Percentiles rank a stretch among this genome's conserved stretches.
Evolutionary conservation across 2,113 vertebrate species (phyloP).

Genomic region (Ranitomeya variabilis): DNA sequence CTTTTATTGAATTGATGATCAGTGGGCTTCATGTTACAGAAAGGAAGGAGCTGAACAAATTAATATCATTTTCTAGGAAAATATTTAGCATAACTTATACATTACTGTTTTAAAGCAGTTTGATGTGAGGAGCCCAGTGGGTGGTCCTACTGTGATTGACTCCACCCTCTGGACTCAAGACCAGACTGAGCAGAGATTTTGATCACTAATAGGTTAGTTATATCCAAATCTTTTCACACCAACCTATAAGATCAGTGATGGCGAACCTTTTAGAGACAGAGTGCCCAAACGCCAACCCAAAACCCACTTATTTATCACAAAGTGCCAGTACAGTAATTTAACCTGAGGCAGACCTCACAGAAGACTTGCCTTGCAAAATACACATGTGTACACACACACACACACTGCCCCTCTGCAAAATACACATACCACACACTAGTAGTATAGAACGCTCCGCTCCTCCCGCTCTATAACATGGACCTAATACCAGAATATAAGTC

Average conservation of each 20-base stretch:
- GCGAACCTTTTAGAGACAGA: too few relatives aligned
- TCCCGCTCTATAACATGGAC: background rate
- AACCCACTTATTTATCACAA: too few relatives aligned
- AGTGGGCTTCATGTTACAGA: background rate
- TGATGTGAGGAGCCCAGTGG: background rate
- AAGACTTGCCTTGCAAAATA: too few relatives aligned
- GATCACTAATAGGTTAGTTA: background rate
- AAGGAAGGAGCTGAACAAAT: background rate
- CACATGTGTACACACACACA: too few relatives aligned
- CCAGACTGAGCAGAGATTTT: background rate
- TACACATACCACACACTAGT: too few relatives aligned
- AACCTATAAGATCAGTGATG: too few relatives aligned
- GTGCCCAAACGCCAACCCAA: too few relatives aligned
- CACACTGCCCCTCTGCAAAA: too few relatives aligned
- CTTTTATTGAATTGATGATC: too few relatives aligned
- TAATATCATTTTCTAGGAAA: background rate
- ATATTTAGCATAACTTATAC: background rate
- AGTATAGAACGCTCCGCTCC: background rate
- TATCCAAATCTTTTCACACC: too few relatives aligned
- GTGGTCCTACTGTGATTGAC: background rate
- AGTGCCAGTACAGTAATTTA: too few relatives aligned
- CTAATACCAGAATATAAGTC: background rate
- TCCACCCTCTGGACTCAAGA: background rate
- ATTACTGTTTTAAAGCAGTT: background rate
- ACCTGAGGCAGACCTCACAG: too few relatives aligned